Evolutionary conservation across 2,113 vertebrate species (phyloP).

Genomic region (Pao palembangensis): DNA sequence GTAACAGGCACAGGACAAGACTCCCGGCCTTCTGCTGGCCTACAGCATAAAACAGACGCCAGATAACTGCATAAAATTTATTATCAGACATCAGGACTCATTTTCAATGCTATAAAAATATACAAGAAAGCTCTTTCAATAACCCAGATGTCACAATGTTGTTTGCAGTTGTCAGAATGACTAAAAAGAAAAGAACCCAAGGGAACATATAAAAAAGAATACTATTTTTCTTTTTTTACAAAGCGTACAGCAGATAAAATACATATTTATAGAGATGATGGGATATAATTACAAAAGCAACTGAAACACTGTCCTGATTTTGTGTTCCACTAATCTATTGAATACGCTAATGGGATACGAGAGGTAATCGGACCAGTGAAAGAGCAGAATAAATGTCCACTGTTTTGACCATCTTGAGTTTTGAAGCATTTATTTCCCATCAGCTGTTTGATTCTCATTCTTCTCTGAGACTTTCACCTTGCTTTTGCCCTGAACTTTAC

Average conservation of each 20-base stretch:
- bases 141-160: slow-evolving; percentile 2
- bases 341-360: background rate
- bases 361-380: background rate
- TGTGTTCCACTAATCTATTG: background rate
- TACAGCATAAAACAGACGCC: background rate
- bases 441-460: slow-evolving; percentile 57
- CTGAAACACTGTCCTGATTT: slow-evolving; percentile 5
- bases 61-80: slow-evolving; percentile 29
- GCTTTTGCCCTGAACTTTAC: slow-evolving; percentile 31
- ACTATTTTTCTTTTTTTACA: slow-evolving; percentile 52
- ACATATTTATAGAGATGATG: slow-evolving; percentile 29
- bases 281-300: slow-evolving; percentile 34
- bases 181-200: slow-evolving; percentile 21
- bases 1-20: slow-evolving; percentile 13
- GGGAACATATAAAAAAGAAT: slow-evolving; percentile 62
- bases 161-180: slow-evolving; percentile 15
- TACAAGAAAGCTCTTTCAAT: slow-evolving; percentile 33
- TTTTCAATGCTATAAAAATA: slow-evolving; percentile 42
- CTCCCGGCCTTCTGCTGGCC: background rate
- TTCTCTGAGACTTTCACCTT: slow-evolving; percentile 69
- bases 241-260: slow-evolving; percentile 62
- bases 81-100: slow-evolving; percentile 28
- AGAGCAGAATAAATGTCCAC: background rate
- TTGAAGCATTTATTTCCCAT: background rate
- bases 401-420: no score